Evolutionary conservation across 2,888 invertebrate genomes (phyloP).

Genomic region (Zootermopsis nevadensis): DNA sequence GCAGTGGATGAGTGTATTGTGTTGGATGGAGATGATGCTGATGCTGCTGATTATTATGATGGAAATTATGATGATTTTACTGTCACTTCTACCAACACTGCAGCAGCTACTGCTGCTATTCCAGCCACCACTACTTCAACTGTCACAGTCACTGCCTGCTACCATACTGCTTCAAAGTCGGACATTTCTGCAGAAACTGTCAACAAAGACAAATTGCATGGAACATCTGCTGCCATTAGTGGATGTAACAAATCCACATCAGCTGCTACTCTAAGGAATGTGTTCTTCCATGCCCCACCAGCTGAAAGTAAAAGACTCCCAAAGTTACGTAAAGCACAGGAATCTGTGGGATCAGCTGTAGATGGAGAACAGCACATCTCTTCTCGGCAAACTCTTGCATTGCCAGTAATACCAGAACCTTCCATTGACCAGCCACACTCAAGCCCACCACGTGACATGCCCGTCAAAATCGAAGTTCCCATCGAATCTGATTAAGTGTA

Average conservation of each 20-base stretch:
- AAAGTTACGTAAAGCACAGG: conserved; percentile 43
- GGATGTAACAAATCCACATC: conserved; percentile 58
- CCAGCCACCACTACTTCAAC: conserved; percentile 13
- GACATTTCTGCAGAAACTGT: conserved; percentile 4
- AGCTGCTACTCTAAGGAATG: conserved; percentile 65
- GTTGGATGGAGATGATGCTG: conserved; percentile 26
- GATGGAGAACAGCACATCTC: conserved; percentile 37
- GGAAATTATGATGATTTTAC: background rate
- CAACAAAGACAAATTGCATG: conserved; percentile 28
- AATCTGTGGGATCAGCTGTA: conserved; percentile 14
- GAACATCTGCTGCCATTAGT: background rate
- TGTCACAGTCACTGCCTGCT: conserved; percentile 26
- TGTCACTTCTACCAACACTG: background rate
- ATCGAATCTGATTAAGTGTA: conserved; percentile 30
- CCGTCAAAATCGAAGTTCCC: conserved; percentile 39
- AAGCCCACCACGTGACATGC: conserved; percentile 1
- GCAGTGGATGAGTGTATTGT: conserved; percentile 11
- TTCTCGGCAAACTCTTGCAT: conserved; percentile 44
- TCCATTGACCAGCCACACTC: conserved; percentile 38
- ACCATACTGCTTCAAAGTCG: background rate
- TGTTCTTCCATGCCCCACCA: conserved; percentile 63
- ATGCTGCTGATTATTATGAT: background rate
- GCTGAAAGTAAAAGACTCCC: conserved; percentile 48
- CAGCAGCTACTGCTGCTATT: background rate
- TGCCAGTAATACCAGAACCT: conserved; percentile 52